Conservation (phyloP, 2,113 vertebrate genomes). For the Tetraodon nigroviridis region DNA sequence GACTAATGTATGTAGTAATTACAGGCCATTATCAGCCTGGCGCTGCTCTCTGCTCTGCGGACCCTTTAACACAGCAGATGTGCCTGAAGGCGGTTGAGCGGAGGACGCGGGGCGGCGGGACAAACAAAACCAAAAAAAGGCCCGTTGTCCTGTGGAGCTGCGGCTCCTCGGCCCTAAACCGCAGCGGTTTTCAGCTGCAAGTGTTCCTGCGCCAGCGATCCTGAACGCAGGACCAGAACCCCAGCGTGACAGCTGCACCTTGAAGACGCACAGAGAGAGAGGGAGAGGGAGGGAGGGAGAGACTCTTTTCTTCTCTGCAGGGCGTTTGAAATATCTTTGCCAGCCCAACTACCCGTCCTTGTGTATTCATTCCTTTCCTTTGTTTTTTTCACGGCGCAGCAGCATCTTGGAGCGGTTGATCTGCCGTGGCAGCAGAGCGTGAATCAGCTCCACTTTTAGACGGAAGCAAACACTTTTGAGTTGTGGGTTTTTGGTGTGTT, state of each 20-base stretch:
- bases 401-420: neutral
- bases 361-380: too few species aligned
- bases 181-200: constrained; percentile 14
- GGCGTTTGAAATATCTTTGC: too few species aligned
- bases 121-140: constrained; percentile 13
- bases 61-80: constrained; percentile 23
- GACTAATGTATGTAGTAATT: constrained; percentile 70
- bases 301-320: too few species aligned
- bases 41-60: constrained; percentile 20
- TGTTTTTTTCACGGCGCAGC: too few species aligned
- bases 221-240: neutral
- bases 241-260: neutral
- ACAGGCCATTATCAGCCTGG: constrained; percentile 57
- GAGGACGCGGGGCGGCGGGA: constrained; percentile 20
- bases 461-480: too few species aligned
- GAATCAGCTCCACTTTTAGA: neutral
- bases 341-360: too few species aligned
- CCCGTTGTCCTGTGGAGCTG: constrained; percentile 51
- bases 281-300: too few species aligned
- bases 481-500: too few species aligned
- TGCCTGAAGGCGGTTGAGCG: constrained; percentile 31
- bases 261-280: too few species aligned
- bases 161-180: constrained; percentile 43
- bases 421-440: neutral
- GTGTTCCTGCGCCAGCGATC: constrained; percentile 6